Percentiles rank a stretch among this genome's conserved stretches.
phyloP scores from a whole-genome alignment of 2,797 vertebrate genomes.

The Malacoctenus gilli region DNA sequence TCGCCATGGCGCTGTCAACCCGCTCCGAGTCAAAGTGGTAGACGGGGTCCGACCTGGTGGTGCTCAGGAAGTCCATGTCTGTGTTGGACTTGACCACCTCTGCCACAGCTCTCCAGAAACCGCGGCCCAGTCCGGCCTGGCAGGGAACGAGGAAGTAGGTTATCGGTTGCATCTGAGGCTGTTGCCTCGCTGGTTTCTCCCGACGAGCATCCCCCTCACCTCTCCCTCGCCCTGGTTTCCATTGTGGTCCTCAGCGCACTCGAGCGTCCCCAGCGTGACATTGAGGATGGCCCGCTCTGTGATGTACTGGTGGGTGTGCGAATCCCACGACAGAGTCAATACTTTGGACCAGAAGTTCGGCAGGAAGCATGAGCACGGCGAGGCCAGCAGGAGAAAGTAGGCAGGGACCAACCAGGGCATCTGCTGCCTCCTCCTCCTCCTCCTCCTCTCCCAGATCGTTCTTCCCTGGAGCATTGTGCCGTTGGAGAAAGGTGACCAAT shows the following conservation, averaged over 20 bases:
- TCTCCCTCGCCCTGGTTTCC: conserved; percentile 41
- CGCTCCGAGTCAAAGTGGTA: conserved; percentile 89
- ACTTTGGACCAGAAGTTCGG: conserved; percentile 87
- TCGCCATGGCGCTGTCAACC: conserved; percentile 67
- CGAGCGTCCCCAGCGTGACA: conserved; percentile 84
- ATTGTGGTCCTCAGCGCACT: conserved; percentile 43
- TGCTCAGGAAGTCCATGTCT: conserved; percentile 84
- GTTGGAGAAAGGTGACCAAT: not conserved
- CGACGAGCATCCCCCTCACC: conserved; percentile 62
- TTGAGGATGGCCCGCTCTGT: conserved; percentile 85
- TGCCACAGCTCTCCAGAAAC: conserved; percentile 83
- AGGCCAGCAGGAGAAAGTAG: conserved; percentile 72
- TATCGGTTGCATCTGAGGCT: not conserved
- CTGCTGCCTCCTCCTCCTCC: conserved; percentile 11
- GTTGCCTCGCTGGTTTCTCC: not conserved
- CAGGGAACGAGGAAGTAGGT: conserved; percentile 1
- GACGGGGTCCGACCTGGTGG: conserved; percentile 81
- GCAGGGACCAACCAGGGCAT: conserved; percentile 36
- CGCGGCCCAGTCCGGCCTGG: conserved; percentile 73
- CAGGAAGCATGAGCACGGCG: conserved; percentile 81
- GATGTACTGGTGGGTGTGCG: conserved; percentile 88
- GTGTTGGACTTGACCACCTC: conserved; percentile 86
- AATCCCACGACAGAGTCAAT: conserved; percentile 83
- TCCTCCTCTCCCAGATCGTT: conserved; percentile 16
- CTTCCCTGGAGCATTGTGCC: conserved; percentile 47